A percentile compares a stretch with the other conserved stretches of the same genome.
phyloP scores from a whole-genome alignment of 2,113 vertebrate species.

The Aphelocoma coerulescens region DNA sequence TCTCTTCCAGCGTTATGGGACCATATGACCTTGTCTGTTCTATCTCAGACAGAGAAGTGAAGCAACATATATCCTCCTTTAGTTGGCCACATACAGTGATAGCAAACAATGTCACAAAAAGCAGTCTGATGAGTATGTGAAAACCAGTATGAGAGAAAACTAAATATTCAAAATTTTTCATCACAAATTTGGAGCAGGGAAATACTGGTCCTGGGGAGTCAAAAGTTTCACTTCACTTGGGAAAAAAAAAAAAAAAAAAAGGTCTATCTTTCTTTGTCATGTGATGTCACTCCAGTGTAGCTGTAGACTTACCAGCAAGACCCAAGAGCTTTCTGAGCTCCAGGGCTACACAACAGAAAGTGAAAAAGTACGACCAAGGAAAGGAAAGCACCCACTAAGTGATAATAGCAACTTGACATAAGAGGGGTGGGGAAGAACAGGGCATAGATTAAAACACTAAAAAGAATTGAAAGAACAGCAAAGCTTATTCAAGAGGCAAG shows the following conservation, averaged over 20 bases:
- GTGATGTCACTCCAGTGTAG: not conserved
- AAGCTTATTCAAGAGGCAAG: not conserved
- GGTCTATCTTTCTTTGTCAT: not conserved
- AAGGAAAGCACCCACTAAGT: not conserved
- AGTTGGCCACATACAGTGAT: not conserved
- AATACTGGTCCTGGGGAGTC: not conserved
- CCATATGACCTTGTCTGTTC: not conserved
- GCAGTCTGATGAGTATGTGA: not conserved
- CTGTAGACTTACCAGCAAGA: not conserved
- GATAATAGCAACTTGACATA: not conserved
- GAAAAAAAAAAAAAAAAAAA: not conserved
- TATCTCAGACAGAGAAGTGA: not conserved
- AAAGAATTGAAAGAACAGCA: not conserved
- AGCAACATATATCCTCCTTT: not conserved
- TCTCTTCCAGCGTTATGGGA: not conserved
- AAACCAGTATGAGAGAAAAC: not conserved
- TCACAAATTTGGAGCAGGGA: not conserved
- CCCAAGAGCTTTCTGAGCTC: not conserved
- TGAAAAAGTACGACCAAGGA: not conserved
- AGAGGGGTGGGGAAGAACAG: not conserved
- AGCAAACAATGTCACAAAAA: not conserved
- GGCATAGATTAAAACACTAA: not conserved
- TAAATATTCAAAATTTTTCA: not conserved
- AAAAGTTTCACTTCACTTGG: not conserved
- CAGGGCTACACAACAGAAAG: not conserved